Evolutionary conservation across 2,113 vertebrate species (phyloP).

Genomic region (Hyla sarda): DNA sequence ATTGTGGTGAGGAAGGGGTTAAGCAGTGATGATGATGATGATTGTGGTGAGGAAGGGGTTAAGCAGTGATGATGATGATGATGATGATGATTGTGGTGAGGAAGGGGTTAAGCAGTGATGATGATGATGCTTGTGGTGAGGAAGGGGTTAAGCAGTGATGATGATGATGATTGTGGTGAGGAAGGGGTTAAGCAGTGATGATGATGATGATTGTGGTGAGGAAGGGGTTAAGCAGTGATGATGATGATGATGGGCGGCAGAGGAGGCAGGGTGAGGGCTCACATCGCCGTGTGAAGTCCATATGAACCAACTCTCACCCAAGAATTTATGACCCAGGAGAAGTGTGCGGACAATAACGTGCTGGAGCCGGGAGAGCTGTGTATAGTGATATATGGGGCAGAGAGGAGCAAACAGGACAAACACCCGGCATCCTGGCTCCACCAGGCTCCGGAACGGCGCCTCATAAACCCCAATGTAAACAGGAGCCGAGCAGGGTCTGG

Average conservation of each 20-base stretch:
- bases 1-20: no score
- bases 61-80: not conserved
- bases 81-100: not conserved
- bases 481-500: no score
- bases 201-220: not conserved
- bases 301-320: not conserved
- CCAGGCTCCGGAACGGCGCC: constrained; percentile 77
- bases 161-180: not conserved
- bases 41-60: not conserved
- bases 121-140: not conserved
- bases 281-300: constrained; percentile 8
- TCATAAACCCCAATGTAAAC: constrained; percentile 86
- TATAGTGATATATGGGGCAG: constrained; percentile 71
- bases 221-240: not conserved
- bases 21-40: no score
- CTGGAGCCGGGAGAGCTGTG: constrained; percentile 26
- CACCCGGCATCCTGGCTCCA: constrained; percentile 80
- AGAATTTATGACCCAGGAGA: constrained; percentile 34
- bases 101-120: not conserved
- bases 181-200: not conserved
- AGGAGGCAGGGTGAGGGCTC: not conserved
- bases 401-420: constrained; percentile 72
- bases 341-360: constrained; percentile 31
- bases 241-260: not conserved
- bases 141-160: not conserved